These are phyloP conservation scores for Apistogramma diplotaenia DNA, from an alignment of 2,113 vertebrate species.

Conservation along the genomic window DNA sequence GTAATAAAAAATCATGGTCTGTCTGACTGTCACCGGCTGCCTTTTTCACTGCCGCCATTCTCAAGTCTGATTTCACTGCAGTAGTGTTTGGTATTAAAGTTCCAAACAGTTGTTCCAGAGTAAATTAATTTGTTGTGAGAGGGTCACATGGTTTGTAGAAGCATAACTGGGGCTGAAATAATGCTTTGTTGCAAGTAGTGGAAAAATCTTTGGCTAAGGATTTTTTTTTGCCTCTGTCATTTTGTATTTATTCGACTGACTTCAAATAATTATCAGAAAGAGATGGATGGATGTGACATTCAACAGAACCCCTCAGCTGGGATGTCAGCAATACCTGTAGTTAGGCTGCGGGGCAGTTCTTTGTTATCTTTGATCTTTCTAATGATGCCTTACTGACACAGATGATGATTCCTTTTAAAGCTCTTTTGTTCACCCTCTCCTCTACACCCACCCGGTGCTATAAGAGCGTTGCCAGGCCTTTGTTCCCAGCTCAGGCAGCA, in stretches of 20 bases:
- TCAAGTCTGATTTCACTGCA: slow-evolving; percentile 14
- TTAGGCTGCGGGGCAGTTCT: background rate
- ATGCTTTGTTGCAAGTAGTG: slow-evolving; percentile 1
- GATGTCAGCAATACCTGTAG: background rate
- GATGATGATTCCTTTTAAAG: slow-evolving; percentile 1
- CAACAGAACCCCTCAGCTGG: background rate
- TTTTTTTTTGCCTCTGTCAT: background rate
- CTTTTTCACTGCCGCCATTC: slow-evolving; percentile 5
- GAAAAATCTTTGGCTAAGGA: background rate
- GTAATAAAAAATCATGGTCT: slow-evolving; percentile 51
- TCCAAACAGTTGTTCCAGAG: slow-evolving; percentile 34
- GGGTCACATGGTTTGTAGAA: slow-evolving; percentile 26
- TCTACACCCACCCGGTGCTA: background rate
- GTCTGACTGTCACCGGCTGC: slow-evolving; percentile 36
- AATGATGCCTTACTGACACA: background rate
- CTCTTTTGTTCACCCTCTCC: background rate
- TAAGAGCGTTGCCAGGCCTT: slow-evolving; percentile 54
- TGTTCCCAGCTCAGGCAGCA: slow-evolving; percentile 61
- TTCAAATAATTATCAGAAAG: background rate
- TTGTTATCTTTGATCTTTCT: slow-evolving; percentile 8
- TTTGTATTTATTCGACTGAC: slow-evolving; percentile 3
- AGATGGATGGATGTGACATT: background rate
- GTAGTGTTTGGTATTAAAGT: slow-evolving; percentile 22
- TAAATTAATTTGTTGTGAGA: slow-evolving; percentile 36
- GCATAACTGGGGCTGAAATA: slow-evolving; percentile 32